Percentiles rank a stretch among this genome's conserved stretches.
These are phyloP conservation scores for Serrognathus titanus DNA, from an alignment of 2,888 invertebrate genomes.

Conservation along the genomic window DNA sequence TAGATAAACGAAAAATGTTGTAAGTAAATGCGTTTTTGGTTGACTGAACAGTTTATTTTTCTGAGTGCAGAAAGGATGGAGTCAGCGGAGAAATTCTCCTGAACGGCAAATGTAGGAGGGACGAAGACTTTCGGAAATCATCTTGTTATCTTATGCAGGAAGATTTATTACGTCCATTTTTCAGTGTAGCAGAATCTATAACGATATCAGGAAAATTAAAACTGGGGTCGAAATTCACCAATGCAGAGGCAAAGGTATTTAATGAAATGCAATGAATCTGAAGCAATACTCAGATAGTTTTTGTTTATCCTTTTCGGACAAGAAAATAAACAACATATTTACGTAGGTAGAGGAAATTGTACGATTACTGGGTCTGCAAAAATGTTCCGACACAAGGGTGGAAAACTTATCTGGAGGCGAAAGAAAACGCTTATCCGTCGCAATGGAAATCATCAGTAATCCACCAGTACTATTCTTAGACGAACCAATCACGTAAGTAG, in stretches of 20 bases:
- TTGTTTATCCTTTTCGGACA: no score
- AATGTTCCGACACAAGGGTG: slow-evolving; percentile 69
- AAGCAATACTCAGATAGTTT: not conserved
- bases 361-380: slow-evolving; percentile 70
- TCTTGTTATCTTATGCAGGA: slow-evolving; percentile 97
- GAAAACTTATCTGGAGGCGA: slow-evolving; percentile 86
- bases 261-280: slow-evolving; percentile 52
- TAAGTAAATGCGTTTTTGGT: no score
- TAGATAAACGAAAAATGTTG: no score
- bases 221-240: slow-evolving; percentile 52
- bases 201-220: slow-evolving; percentile 86
- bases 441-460: slow-evolving; percentile 88
- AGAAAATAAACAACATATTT: not conserved
- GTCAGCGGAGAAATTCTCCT: slow-evolving; percentile 74
- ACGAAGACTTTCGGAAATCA: slow-evolving; percentile 77
- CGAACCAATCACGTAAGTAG: slow-evolving; percentile 87
- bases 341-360: slow-evolving; percentile 72
- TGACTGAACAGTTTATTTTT: no score
- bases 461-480: slow-evolving; percentile 93
- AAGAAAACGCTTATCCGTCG: slow-evolving; percentile 88
- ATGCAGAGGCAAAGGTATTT: no score
- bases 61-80: slow-evolving; percentile 47
- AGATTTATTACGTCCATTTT: slow-evolving; percentile 78
- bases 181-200: slow-evolving; percentile 88
- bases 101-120: slow-evolving; percentile 75